These are phyloP conservation scores for Drosophila chauvacae DNA, from an alignment of 1,140 invertebrate genomes.

Conservation along the genomic window DNA sequence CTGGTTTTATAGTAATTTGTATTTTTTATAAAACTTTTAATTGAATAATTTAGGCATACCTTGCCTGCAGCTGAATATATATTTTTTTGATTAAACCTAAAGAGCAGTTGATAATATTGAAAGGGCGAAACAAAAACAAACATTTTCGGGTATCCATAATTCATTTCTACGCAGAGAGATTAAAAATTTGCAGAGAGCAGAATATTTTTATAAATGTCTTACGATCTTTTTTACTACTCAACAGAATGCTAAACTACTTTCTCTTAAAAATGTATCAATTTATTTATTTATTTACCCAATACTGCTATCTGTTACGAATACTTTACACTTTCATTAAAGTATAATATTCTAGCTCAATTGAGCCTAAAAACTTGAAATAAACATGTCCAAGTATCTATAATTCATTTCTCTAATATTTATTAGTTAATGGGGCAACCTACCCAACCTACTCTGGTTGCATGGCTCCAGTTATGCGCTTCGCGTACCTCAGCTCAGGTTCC, in stretches of 20 bases:
- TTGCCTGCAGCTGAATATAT: background rate
- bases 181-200: background rate
- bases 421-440: slow-evolving; percentile 2
- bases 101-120: background rate
- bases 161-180: background rate
- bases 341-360: background rate
- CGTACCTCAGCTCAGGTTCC: background rate
- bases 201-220: background rate
- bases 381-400: background rate
- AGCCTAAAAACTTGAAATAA: background rate
- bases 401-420: background rate
- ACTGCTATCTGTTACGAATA: background rate
- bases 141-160: background rate
- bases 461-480: slow-evolving; percentile 1
- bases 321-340: background rate
- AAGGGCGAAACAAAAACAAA: background rate
- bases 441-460: background rate
- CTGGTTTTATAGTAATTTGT: background rate
- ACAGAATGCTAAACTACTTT: too few relatives aligned
- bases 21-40: background rate
- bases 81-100: background rate
- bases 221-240: background rate
- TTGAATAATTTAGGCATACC: background rate
- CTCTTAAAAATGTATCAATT: too few relatives aligned
- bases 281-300: background rate